These are phyloP conservation scores for Cantharis nigra DNA, from an alignment of 2,888 invertebrate genomes.

Conservation along the genomic window DNA sequence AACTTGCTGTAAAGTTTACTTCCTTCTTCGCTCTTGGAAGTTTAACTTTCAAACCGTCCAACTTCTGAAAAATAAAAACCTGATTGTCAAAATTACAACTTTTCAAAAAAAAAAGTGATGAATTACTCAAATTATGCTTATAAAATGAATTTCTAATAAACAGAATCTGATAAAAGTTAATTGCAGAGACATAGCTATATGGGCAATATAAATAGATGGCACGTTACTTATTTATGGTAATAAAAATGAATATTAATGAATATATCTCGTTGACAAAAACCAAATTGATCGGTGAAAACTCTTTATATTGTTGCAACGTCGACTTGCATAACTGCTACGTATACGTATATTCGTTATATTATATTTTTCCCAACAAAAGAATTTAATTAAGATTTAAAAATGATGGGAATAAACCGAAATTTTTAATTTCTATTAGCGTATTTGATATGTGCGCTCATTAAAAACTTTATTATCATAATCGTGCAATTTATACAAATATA, in stretches of 20 bases:
- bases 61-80: not conserved
- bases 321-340: not conserved
- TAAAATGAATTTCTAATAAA: not conserved
- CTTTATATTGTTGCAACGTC: not conserved
- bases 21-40: not conserved
- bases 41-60: not conserved
- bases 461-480: not conserved
- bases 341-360: not conserved
- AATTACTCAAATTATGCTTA: not conserved
- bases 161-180: conserved; percentile 1
- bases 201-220: not conserved
- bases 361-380: not conserved
- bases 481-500: not conserved
- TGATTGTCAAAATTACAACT: not conserved
- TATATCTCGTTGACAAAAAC: not conserved
- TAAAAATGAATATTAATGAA: conserved; percentile 2
- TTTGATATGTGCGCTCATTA: not conserved
- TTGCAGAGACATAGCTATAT: not conserved
- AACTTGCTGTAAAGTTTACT: conserved; percentile 12
- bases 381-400: not conserved
- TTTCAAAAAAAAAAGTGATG: not conserved
- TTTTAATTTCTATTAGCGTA: not conserved
- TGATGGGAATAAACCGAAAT: not conserved
- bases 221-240: conserved; percentile 6
- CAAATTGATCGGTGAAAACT: not conserved